These are phyloP conservation scores for Drosophila mettleri DNA, from an alignment of 2,888 invertebrate species.

Conservation along the genomic window DNA sequence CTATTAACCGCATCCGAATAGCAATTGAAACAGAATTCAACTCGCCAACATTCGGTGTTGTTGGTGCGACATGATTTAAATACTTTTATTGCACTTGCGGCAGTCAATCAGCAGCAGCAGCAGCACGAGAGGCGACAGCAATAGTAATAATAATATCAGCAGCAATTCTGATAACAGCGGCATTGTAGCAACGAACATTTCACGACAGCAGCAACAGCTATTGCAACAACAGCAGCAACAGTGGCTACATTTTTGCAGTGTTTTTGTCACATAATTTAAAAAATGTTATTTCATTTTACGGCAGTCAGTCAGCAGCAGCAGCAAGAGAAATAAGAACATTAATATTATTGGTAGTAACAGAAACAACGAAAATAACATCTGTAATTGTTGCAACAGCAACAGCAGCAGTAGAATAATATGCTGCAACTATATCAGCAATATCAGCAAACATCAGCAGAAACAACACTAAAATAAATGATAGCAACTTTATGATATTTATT, in stretches of 20 bases:
- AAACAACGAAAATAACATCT: no score
- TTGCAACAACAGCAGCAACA: slow-evolving; percentile 34
- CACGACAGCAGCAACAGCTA: not conserved
- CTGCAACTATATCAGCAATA: not conserved
- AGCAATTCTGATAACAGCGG: slow-evolving; percentile 4
- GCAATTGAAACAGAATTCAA: slow-evolving; percentile 8
- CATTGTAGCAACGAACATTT: not conserved
- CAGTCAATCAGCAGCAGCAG: slow-evolving; percentile 61
- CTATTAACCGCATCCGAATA: not conserved
- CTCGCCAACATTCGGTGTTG: slow-evolving; percentile 18
- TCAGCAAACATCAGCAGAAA: not conserved
- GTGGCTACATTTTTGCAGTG: not conserved
- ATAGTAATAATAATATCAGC: not conserved
- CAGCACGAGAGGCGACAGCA: not conserved
- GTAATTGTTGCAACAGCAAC: no score
- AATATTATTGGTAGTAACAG: no score
- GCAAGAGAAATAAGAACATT: not conserved
- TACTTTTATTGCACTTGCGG: slow-evolving; percentile 60
- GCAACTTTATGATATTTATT: no score
- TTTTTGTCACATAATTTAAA: not conserved
- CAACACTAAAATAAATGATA: not conserved
- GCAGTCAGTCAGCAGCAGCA: slow-evolving; percentile 1
- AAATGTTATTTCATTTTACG: not conserved
- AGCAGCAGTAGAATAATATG: not conserved
- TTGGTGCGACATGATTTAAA: slow-evolving; percentile 59